Evolutionary conservation across 2,888 invertebrate species (phyloP).

Genomic region (Drosophila demipolita): DNA sequence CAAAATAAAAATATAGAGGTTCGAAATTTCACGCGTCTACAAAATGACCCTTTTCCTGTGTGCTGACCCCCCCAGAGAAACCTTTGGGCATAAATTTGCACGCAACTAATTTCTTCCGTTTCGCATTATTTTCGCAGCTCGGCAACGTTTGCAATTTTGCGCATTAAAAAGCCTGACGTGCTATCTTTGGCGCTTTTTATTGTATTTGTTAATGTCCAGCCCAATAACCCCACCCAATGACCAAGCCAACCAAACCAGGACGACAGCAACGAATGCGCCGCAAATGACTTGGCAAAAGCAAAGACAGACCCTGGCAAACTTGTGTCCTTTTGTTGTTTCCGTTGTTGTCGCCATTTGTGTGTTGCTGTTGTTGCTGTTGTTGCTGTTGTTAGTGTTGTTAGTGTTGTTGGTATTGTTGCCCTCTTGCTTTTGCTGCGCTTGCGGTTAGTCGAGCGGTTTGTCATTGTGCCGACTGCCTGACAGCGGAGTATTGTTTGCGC

Average conservation of each 20-base stretch:
- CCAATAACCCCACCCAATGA: slow-evolving; percentile 2
- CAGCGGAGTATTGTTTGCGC: slow-evolving; percentile 81
- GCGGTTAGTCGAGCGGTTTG: slow-evolving; percentile 81
- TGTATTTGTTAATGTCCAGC: slow-evolving; percentile 76
- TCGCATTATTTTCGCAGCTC: slow-evolving; percentile 78
- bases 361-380: slow-evolving; percentile 57
- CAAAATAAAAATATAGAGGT: slow-evolving; percentile 10
- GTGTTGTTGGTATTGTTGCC: slow-evolving; percentile 45
- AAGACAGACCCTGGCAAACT: slow-evolving; percentile 67
- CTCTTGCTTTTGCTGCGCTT: slow-evolving; percentile 60
- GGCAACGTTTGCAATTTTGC: slow-evolving; percentile 79
- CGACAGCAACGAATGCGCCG: slow-evolving; percentile 61
- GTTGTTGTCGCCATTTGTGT: slow-evolving; percentile 55
- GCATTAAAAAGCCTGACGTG: slow-evolving; percentile 80
- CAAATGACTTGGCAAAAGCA: slow-evolving; percentile 76
- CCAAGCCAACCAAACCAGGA: slow-evolving; percentile 9
- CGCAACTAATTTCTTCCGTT: slow-evolving; percentile 81
- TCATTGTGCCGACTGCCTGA: slow-evolving; percentile 74
- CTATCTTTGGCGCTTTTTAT: slow-evolving; percentile 82
- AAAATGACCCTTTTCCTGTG: slow-evolving; percentile 79
- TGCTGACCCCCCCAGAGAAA: slow-evolving; percentile 34
- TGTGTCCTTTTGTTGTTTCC: slow-evolving; percentile 80
- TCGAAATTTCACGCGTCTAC: slow-evolving; percentile 76
- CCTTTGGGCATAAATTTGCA: slow-evolving; percentile 76
- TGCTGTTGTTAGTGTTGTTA: slow-evolving; percentile 23